Percentiles rank a stretch among this genome's conserved stretches.
phyloP scores from a whole-genome alignment of 2,113 vertebrate genomes.

The Ibidorhyncha struthersii region DNA sequence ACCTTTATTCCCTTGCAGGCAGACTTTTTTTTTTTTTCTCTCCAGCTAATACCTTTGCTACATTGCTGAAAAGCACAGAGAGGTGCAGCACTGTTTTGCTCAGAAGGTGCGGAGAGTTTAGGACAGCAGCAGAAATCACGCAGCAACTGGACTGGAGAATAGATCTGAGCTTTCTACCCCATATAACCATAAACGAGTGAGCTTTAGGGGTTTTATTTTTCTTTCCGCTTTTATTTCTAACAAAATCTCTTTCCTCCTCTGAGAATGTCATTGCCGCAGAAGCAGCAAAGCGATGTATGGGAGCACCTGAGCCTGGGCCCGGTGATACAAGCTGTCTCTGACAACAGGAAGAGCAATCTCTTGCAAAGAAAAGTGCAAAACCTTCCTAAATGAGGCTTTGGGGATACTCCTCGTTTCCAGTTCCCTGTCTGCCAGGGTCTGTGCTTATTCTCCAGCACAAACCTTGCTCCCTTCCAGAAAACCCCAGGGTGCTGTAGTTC shows the following conservation, averaged over 20 bases:
- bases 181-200: neutral
- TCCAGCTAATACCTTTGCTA: neutral
- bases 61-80: neutral
- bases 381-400: neutral
- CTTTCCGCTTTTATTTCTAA: neutral
- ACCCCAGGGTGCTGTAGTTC: neutral
- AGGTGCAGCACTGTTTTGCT: neutral
- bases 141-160: neutral
- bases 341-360: neutral
- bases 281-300: neutral
- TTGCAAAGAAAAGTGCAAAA: neutral
- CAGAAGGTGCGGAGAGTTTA: neutral
- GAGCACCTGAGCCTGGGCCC: neutral
- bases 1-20: conserved; percentile 37
- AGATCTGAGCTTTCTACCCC: neutral
- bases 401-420: neutral
- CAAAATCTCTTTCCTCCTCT: neutral
- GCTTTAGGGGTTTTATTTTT: neutral
- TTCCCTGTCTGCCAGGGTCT: neutral
- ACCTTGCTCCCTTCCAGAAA: neutral
- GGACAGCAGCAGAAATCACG: neutral
- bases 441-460: neutral
- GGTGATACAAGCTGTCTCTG: neutral
- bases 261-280: neutral
- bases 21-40: neutral